Evolutionary conservation across 2,888 invertebrate species (phyloP).

Genomic region (Diploptera punctata): DNA sequence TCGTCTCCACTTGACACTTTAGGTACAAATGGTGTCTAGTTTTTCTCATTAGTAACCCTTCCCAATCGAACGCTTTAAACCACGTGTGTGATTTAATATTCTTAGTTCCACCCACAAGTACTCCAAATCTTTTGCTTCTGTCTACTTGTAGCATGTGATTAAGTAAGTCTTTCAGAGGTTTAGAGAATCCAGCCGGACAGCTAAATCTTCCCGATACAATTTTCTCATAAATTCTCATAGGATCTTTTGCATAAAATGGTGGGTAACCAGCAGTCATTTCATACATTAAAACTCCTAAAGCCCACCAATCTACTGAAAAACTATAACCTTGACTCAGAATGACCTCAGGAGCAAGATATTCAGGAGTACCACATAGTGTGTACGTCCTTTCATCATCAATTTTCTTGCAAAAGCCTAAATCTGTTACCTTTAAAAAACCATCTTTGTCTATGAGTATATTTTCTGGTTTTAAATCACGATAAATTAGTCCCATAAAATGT

Average conservation of each 20-base stretch:
- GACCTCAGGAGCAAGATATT: constrained; percentile 38
- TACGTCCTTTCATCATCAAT: constrained; percentile 30
- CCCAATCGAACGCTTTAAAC: constrained; percentile 33
- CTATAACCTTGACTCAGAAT: constrained; percentile 36
- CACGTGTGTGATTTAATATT: constrained; percentile 35
- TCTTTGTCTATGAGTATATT: constrained; percentile 35
- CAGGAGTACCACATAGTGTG: constrained; percentile 38
- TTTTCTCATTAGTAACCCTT: constrained; percentile 18
- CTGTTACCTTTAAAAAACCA: constrained; percentile 38
- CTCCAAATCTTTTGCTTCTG: constrained; percentile 31
- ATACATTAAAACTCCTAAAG: constrained; percentile 83
- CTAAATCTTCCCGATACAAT: constrained; percentile 94
- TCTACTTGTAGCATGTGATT: constrained; percentile 30
- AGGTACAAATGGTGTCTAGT: constrained; percentile 32
- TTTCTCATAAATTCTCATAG: constrained; percentile 96
- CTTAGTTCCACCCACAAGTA: constrained; percentile 27
- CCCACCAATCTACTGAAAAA: constrained; percentile 36
- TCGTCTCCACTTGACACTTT: constrained; percentile 4
- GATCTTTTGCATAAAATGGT: constrained; percentile 96
- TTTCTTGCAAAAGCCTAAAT: constrained; percentile 39
- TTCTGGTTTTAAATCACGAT: constrained; percentile 41
- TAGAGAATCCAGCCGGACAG: constrained; percentile 83
- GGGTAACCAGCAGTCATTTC: constrained; percentile 94
- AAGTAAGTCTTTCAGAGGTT: constrained; percentile 26
- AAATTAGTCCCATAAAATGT: constrained; percentile 35